Conservation (phyloP, 2,797 vertebrate genomes). For the Malacoctenus gilli region DNA sequence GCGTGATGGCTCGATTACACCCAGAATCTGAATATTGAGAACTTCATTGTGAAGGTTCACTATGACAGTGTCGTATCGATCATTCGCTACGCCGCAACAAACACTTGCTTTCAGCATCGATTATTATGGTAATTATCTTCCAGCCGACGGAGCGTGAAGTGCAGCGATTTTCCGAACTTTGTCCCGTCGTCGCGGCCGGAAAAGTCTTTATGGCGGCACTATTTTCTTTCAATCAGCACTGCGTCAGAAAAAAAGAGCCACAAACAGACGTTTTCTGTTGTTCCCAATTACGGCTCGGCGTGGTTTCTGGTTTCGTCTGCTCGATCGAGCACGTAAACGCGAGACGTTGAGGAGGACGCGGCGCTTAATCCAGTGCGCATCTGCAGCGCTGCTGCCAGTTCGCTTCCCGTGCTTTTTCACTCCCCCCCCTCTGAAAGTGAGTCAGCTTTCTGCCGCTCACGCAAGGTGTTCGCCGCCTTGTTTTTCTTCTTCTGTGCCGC, state of each 20-base stretch:
- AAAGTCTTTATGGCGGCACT: too few relatives aligned
- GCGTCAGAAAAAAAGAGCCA: too few relatives aligned
- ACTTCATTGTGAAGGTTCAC: slow-evolving; percentile 3
- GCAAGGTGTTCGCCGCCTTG: not conserved
- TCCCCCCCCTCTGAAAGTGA: not conserved
- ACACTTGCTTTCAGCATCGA: slow-evolving; percentile 13
- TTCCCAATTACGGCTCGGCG: too few relatives aligned
- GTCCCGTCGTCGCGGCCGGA: not conserved
- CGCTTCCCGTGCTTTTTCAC: not conserved
- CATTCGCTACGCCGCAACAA: not conserved
- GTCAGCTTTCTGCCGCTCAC: not conserved
- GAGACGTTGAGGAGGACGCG: too few relatives aligned
- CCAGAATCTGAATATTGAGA: slow-evolving; percentile 26
- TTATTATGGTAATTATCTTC: slow-evolving; percentile 35
- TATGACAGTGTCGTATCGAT: slow-evolving; percentile 4
- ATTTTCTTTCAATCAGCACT: too few relatives aligned
- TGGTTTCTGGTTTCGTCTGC: too few relatives aligned
- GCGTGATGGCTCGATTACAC: slow-evolving; percentile 33
- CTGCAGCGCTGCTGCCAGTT: too few relatives aligned
- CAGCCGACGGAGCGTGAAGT: slow-evolving; percentile 14
- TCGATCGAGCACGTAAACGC: too few relatives aligned
- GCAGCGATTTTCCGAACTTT: slow-evolving; percentile 4
- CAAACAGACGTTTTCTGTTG: too few relatives aligned
- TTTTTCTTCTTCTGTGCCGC: not conserved
- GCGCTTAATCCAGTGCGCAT: too few relatives aligned